Base-by-base conservation (phyloP, 2,888 invertebrate species). In the Drosophila ustulata region DNA sequence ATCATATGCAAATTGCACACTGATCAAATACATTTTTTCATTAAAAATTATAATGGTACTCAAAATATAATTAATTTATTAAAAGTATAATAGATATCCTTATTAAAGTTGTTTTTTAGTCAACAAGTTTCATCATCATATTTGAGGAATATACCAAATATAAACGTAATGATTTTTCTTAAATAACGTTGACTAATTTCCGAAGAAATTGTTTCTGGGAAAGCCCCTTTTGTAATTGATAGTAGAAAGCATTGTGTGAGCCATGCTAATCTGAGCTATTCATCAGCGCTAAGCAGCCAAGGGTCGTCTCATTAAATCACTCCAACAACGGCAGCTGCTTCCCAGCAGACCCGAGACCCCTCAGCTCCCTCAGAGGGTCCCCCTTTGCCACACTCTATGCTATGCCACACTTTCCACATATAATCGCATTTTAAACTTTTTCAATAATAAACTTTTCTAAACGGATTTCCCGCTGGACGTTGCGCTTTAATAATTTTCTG, bases 361-460 rank as follows among this genome's bases (percentile, higher is more conserved):
- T 25, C 32, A 11, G 11, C 46, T 2, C n/a, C 25, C 11, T 23
- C 37, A 4, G 18, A 0, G 11, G 28, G 13, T 18, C 4, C 3
- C 39, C 6, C 43, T 25, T 11, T 34, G 9, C 9, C 34, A n/a
- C 4, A n/a, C n/a, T 11, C 37, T 37, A 11, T 37, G 6, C 41
- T 18, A 13, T 28, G 43, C 11, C 18, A 28, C 63, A 41, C 55
- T 65, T 49, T 46, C 41, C 70, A 80, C 75, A 75, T 63, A 81
- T 85, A 85, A 85, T 89, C 85, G 89, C 88, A 89, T 85, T 85
- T 89, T 72, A 66, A 85, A 85, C 89, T 85, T 85, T 85, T 85
- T 89, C 89, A 85, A 85, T 85, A 85, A 84, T 78, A 84, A 85
- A 85, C 78, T 85, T 85, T 85, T 78, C 79, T 84, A 88, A 84